These are phyloP conservation scores for Tribolium freemani DNA, from an alignment of 2,888 invertebrate genomes.

Conservation along the genomic window DNA sequence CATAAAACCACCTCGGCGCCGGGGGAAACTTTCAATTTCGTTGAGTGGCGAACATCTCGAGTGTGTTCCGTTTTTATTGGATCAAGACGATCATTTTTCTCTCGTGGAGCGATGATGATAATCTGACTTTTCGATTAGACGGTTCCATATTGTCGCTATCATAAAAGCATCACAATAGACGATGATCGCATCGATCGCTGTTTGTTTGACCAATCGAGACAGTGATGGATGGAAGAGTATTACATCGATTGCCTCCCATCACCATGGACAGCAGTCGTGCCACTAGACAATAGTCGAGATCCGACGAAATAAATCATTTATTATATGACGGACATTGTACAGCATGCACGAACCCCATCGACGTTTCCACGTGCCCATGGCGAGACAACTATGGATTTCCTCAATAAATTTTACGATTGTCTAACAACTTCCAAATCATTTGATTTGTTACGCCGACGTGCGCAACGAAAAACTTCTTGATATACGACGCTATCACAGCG, in stretches of 20 bases:
- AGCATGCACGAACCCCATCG: conserved; percentile 13
- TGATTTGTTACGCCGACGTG: conserved; percentile 20
- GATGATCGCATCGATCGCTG: conserved; percentile 20
- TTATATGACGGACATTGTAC: conserved; percentile 34
- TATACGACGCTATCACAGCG: too few relatives aligned
- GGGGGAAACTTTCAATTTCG: conserved; percentile 42
- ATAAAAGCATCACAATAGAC: conserved; percentile 35
- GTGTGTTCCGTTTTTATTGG: conserved; percentile 37
- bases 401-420: conserved; percentile 43
- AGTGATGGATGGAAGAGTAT: conserved; percentile 44
- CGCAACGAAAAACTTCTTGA: background rate
- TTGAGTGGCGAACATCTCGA: conserved; percentile 34
- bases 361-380: conserved; percentile 14
- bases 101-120: conserved; percentile 36
- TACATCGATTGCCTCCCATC: conserved; percentile 54
- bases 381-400: conserved; percentile 39
- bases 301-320: conserved; percentile 43
- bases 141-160: conserved; percentile 40
- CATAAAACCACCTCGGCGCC: conserved; percentile 35
- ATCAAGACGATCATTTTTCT: conserved; percentile 41
- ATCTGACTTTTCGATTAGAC: conserved; percentile 44
- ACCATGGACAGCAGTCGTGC: conserved; percentile 46
- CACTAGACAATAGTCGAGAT: conserved; percentile 42
- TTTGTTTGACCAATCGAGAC: conserved; percentile 44
- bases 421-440: conserved; percentile 21